Evolutionary conservation across 53 echinoderm and acorn worm species (phyloP).

Genomic region (Temnopleurus reevesii): DNA sequence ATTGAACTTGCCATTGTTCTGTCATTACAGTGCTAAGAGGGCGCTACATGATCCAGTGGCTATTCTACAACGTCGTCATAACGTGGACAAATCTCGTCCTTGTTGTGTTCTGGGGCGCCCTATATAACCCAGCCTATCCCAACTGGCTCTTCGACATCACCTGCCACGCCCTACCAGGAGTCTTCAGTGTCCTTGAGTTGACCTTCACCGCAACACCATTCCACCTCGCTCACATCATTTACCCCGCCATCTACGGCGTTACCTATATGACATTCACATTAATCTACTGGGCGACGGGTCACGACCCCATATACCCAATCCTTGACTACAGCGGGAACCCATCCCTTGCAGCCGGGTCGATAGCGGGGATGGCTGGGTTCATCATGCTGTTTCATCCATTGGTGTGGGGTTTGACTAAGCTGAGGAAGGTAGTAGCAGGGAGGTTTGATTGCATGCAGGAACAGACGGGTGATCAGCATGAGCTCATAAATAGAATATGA

Average conservation of each 20-base stretch:
- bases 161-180: conserved; percentile 62
- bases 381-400: conserved; percentile 56
- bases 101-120: conserved; percentile 72
- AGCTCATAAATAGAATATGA: conserved; percentile 15
- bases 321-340: conserved; percentile 70
- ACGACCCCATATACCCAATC: conserved; percentile 61
- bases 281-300: conserved; percentile 66
- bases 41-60: conserved; percentile 69
- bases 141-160: conserved; percentile 66
- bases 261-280: conserved; percentile 63
- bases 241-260: conserved; percentile 59
- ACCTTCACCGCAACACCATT: conserved; percentile 60
- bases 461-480: background rate
- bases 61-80: conserved; percentile 57
- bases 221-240: conserved; percentile 65
- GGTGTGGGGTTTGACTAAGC: conserved; percentile 66
- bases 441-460: background rate
- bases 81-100: conserved; percentile 67
- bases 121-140: conserved; percentile 26
- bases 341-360: conserved; percentile 50
- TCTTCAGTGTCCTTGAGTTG: conserved; percentile 68
- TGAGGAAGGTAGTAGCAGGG: background rate
- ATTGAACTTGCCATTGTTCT: no score
- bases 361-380: conserved; percentile 22
- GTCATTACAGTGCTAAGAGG: background rate